Evolutionary conservation across 2,113 vertebrate genomes (phyloP).

Genomic region (Silurus meridionalis): DNA sequence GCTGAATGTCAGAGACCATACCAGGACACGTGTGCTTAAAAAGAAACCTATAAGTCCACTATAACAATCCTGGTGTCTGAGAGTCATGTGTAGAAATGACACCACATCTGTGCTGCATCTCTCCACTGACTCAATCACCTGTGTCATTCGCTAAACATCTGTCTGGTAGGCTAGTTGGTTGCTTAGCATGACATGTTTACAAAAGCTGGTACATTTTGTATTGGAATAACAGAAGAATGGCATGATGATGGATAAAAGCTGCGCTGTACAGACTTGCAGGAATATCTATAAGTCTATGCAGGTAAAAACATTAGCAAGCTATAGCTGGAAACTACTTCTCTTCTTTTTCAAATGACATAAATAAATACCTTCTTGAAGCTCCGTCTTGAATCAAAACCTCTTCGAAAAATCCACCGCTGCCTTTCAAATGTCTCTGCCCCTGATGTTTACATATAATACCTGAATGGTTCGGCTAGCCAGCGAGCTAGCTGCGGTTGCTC

Average conservation of each 20-base stretch:
- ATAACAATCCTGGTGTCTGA: neutral
- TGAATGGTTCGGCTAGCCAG: neutral
- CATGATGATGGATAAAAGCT: neutral
- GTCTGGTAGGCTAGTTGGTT: neutral
- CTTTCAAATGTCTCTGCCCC: neutral
- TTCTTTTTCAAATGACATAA: neutral
- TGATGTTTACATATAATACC: neutral
- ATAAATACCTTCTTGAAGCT: conserved; percentile 6
- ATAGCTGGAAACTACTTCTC: neutral
- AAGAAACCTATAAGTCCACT: neutral
- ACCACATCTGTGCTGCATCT: neutral
- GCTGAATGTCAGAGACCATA: neutral
- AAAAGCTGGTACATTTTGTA: neutral
- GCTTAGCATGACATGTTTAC: neutral
- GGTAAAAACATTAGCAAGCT: neutral
- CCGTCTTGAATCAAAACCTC: neutral
- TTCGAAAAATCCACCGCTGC: neutral
- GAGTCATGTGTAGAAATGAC: neutral
- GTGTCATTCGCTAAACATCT: neutral
- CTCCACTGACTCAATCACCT: neutral
- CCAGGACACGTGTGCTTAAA: neutral
- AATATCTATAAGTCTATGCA: neutral
- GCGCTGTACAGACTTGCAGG: neutral
- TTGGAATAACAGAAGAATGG: neutral
- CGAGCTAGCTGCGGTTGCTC: neutral